Evolutionary conservation across 2,797 vertebrate species (phyloP).

Genomic region (Columba guinea): DNA sequence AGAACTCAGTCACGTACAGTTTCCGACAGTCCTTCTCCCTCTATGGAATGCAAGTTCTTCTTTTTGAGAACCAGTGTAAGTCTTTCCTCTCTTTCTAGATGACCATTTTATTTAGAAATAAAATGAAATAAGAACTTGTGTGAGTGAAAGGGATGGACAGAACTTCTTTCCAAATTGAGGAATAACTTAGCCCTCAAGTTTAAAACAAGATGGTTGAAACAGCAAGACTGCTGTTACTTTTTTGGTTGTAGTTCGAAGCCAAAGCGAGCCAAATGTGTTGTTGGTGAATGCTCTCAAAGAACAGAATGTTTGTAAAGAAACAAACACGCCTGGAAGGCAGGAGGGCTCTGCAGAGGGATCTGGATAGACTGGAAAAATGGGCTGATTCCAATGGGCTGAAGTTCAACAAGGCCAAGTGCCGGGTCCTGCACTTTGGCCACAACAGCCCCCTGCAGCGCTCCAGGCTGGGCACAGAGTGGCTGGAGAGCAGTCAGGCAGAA

Average conservation of each 20-base stretch:
- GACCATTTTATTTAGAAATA: not conserved
- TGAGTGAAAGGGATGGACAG: not conserved
- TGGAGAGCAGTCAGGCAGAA: too few species aligned
- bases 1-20: constrained; percentile 97
- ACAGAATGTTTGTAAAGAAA: not conserved
- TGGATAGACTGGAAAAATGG: too few species aligned
- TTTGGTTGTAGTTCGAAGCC: not conserved
- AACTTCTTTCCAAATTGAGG: not conserved
- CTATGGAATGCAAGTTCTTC: constrained; percentile 94
- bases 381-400: too few species aligned
- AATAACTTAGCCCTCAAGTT: not conserved
- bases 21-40: constrained; percentile 97
- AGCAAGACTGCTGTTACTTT: not conserved
- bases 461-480: too few species aligned
- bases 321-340: not conserved
- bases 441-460: too few species aligned
- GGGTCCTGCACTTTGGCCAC: too few species aligned
- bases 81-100: not conserved
- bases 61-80: constrained; percentile 98
- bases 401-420: too few species aligned
- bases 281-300: not conserved
- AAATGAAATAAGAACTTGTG: not conserved
- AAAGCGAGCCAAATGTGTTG: not conserved
- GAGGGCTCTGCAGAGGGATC: too few species aligned
- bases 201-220: not conserved